phyloP scores from a whole-genome alignment of 1,140 invertebrate species.

The Solenopsis invicta region DNA sequence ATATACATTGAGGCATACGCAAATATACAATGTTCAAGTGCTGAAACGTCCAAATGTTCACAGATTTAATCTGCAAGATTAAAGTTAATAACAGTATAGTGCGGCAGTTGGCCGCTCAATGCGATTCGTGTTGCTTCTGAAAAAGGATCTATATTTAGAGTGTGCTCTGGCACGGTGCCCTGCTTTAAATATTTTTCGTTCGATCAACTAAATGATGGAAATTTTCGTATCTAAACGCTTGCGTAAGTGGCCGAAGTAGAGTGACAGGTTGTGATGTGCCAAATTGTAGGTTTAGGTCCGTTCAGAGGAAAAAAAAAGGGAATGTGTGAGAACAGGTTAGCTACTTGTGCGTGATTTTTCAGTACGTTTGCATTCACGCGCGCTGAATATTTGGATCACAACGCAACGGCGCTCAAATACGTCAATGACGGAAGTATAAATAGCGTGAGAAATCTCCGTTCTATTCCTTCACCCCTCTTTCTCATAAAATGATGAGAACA shows the following conservation, averaged over 20 bases:
- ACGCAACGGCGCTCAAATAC: not conserved
- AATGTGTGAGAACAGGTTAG: not conserved
- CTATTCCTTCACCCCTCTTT: not conserved
- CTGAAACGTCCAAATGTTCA: not conserved
- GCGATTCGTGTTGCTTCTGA: conserved; percentile 62
- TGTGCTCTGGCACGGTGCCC: conserved; percentile 77
- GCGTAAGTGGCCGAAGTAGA: not conserved
- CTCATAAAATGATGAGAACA: not conserved
- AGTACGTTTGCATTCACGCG: not conserved
- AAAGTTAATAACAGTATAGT: conserved; percentile 11
- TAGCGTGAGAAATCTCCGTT: conserved; percentile 1
- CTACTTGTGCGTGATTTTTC: not conserved
- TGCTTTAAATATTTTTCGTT: conserved; percentile 80
- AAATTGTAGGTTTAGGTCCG: not conserved
- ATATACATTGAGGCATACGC: not conserved
- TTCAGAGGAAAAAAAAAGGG: not conserved
- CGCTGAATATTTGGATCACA: conserved; percentile 35
- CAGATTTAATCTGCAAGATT: not conserved
- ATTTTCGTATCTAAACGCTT: conserved; percentile 41
- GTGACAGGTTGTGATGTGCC: not conserved
- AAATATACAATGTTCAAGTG: not conserved
- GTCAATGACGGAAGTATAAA: conserved; percentile 50
- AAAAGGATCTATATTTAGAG: conserved; percentile 82
- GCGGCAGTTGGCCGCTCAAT: conserved; percentile 19
- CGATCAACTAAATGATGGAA: conserved; percentile 73